phyloP scores from a whole-genome alignment of 2,888 invertebrate species.

The Morinoia aosen region DNA sequence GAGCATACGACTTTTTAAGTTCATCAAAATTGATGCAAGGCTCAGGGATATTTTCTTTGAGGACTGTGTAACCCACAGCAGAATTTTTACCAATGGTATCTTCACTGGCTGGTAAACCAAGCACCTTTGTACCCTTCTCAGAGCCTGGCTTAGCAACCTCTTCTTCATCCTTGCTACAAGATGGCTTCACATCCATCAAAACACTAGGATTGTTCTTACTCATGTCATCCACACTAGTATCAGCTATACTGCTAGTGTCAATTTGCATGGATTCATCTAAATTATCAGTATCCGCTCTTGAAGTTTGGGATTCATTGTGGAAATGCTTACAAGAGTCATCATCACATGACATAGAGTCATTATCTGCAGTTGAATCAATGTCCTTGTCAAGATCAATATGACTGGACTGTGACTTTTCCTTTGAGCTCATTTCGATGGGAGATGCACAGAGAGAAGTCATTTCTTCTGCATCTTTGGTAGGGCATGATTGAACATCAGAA shows the following conservation, averaged over 20 bases:
- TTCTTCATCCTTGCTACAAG: slow-evolving; percentile 33
- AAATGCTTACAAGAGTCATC: slow-evolving; percentile 31
- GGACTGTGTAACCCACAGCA: slow-evolving; percentile 16
- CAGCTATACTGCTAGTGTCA: slow-evolving; percentile 42
- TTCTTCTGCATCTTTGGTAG: slow-evolving; percentile 12
- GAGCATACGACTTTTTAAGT: slow-evolving; percentile 61
- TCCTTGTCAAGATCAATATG: slow-evolving; percentile 90
- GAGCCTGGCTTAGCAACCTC: neutral
- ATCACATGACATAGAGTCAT: slow-evolving; percentile 68
- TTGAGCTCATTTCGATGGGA: slow-evolving; percentile 71
- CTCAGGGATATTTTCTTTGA: slow-evolving; percentile 26
- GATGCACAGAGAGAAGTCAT: slow-evolving; percentile 46
- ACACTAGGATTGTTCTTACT: slow-evolving; percentile 7
- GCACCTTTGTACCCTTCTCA: neutral
- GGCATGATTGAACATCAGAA: neutral
- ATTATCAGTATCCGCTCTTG: slow-evolving; percentile 71
- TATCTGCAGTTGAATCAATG: slow-evolving; percentile 79
- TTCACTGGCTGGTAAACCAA: slow-evolving; percentile 12
- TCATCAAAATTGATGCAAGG: slow-evolving; percentile 60
- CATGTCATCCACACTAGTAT: slow-evolving; percentile 51
- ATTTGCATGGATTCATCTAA: slow-evolving; percentile 68
- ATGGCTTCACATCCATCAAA: neutral
- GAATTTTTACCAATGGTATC: neutral
- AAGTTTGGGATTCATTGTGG: neutral
- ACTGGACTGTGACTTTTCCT: slow-evolving; percentile 81